A percentile compares a stretch with the other conserved stretches of the same genome.
phyloP scores from a whole-genome alignment of 2,113 vertebrate species.

The Athene cunicularia region DNA sequence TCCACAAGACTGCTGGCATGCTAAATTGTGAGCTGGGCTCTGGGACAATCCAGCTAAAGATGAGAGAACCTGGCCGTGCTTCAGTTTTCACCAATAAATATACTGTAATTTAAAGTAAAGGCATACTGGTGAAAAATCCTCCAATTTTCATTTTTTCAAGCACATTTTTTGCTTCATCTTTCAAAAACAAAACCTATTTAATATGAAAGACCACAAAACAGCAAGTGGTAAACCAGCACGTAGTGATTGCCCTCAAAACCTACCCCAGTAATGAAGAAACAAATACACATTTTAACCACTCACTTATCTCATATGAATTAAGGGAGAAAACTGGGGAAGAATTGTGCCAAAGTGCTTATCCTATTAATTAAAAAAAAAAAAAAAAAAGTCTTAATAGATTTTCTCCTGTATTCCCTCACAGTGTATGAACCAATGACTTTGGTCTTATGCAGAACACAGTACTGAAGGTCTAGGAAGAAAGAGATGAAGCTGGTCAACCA shows the following conservation, averaged over 20 bases:
- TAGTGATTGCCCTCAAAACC: not conserved
- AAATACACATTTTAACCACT: not conserved
- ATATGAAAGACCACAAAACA: not conserved
- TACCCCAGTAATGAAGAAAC: not conserved
- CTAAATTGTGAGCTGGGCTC: not conserved
- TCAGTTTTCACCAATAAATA: not conserved
- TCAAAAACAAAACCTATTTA: not conserved
- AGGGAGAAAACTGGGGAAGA: not conserved
- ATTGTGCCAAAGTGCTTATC: not conserved
- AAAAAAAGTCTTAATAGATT: not conserved
- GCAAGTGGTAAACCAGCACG: not conserved
- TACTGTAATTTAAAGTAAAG: not conserved
- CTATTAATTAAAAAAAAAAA: not conserved
- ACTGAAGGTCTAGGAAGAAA: not conserved
- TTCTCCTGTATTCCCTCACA: not conserved
- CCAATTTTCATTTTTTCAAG: not conserved
- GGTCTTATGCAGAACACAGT: accelerated
- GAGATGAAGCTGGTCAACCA: not conserved
- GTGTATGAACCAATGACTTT: not conserved
- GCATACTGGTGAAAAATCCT: not conserved
- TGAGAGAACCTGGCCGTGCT: accelerated
- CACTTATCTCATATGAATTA: not conserved
- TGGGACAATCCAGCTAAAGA: not conserved
- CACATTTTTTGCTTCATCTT: not conserved
- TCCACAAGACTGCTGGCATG: not conserved